Evolutionary conservation across 2,113 vertebrate species (phyloP).

Genomic region (Oxyura jamaicensis): DNA sequence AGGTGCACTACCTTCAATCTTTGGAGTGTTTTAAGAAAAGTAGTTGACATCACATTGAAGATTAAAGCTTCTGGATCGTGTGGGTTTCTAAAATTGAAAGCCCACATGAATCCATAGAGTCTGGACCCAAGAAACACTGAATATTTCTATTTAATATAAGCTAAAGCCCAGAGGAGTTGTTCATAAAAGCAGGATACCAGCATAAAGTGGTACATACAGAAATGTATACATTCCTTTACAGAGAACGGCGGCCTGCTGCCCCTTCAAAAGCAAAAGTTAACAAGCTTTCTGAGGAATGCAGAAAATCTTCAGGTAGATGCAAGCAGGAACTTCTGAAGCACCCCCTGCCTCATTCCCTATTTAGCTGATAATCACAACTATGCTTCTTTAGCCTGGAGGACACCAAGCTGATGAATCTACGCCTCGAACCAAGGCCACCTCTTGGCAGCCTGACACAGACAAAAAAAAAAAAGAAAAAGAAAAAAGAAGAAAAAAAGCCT

Average conservation of each 20-base stretch:
- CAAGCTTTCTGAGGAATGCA: neutral
- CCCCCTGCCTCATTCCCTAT: slow-evolving; percentile 20
- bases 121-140: neutral
- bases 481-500: neutral
- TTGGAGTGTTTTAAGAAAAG: neutral
- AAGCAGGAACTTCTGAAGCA: neutral
- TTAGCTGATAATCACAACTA: slow-evolving; percentile 41
- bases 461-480: neutral
- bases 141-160: neutral
- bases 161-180: neutral
- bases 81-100: neutral
- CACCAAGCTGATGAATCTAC: neutral
- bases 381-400: neutral
- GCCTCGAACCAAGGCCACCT: slow-evolving; percentile 10
- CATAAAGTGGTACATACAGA: neutral
- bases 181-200: neutral
- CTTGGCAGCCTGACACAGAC: neutral
- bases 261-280: neutral
- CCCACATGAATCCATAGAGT: neutral
- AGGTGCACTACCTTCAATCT: neutral
- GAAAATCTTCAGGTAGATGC: neutral
- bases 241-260: neutral
- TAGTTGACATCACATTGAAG: neutral
- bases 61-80: neutral
- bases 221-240: neutral